A percentile compares a stretch with the other conserved stretches of the same genome.
Evolutionary conservation across 2,797 vertebrate genomes (phyloP).

Genomic region (Sphenodon punctatus): DNA sequence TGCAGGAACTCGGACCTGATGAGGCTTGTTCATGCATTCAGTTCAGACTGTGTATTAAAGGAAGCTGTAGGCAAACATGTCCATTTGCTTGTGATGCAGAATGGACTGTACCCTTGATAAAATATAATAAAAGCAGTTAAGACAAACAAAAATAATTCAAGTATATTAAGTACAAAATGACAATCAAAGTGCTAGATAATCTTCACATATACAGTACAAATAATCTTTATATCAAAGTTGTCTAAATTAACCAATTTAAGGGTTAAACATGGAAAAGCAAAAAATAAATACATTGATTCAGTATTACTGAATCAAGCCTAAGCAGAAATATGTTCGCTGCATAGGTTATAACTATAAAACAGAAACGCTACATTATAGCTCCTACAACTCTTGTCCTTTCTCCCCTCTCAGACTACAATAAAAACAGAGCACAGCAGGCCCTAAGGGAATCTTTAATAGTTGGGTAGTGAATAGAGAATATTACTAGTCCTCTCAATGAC

Average conservation of each 20-base stretch:
- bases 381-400: background rate
- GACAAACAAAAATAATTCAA: constrained; percentile 35
- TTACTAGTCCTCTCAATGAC: constrained; percentile 21
- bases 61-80: background rate
- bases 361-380: constrained; percentile 11
- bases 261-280: constrained; percentile 14
- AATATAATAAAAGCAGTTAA: constrained; percentile 34
- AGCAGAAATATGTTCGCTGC: background rate
- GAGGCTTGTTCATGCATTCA: background rate
- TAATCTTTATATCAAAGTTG: constrained; percentile 8
- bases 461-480: background rate
- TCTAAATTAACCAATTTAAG: constrained; percentile 8
- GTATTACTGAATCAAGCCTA: background rate
- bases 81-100: background rate
- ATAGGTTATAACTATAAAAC: constrained; percentile 2
- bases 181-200: constrained; percentile 29
- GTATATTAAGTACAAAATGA: constrained; percentile 14
- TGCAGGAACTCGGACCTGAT: constrained; percentile 17
- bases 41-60: constrained; percentile 16
- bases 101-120: background rate
- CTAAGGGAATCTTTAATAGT: constrained; percentile 32
- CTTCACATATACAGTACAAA: constrained; percentile 27
- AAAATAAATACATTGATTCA: constrained; percentile 11
- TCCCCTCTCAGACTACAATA: constrained; percentile 12
- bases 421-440: constrained; percentile 11